These are phyloP conservation scores for Pterophyllum scalare DNA, from an alignment of 2,113 vertebrate genomes.

Conservation along the genomic window DNA sequence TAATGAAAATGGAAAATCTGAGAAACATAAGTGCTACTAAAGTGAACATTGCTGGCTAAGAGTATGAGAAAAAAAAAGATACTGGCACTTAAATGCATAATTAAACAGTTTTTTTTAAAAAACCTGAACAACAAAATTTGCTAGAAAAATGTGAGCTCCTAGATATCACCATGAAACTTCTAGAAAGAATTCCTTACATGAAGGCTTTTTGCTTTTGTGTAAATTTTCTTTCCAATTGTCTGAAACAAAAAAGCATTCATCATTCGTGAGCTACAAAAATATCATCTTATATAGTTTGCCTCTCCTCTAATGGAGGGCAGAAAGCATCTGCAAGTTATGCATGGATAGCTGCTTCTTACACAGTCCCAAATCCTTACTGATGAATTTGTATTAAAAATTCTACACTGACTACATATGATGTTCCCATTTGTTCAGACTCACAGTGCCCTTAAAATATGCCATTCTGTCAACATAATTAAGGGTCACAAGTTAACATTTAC, in stretches of 20 bases:
- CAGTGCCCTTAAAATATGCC: constrained; percentile 16
- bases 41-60: background rate
- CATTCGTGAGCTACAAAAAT: background rate
- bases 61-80: background rate
- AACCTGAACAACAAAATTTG: too few relatives aligned
- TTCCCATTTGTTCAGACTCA: constrained; percentile 15
- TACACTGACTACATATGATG: constrained; percentile 13
- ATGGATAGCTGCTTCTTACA: background rate
- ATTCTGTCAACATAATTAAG: constrained; percentile 48
- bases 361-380: background rate
- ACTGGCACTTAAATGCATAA: background rate
- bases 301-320: background rate
- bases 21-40: background rate
- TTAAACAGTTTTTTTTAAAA: background rate
- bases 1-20: background rate
- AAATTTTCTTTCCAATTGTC: background rate
- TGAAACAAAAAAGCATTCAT: background rate
- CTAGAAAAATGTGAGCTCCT: too few relatives aligned
- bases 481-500: constrained; percentile 43
- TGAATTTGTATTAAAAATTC: background rate
- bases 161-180: too few relatives aligned
- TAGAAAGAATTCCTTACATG: too few relatives aligned
- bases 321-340: background rate
- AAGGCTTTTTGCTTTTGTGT: background rate
- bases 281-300: background rate